A percentile compares a stretch with the other conserved stretches of the same genome.
phyloP scores from a whole-genome alignment of 2,797 vertebrate species.

The Okamejei kenojei region DNA sequence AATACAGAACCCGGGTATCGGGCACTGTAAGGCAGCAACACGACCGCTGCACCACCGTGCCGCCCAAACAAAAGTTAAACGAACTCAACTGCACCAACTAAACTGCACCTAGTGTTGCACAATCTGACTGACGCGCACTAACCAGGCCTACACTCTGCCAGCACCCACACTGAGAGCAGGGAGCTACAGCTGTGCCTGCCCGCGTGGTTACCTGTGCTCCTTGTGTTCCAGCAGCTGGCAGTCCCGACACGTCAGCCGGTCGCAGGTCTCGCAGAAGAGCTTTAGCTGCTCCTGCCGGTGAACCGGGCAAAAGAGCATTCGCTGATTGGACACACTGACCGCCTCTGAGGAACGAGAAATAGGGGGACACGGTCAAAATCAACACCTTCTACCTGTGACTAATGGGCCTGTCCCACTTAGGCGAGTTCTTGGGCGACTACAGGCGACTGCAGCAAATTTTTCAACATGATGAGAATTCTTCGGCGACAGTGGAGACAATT shows the following conservation, averaged over 20 bases:
- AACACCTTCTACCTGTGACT: neutral
- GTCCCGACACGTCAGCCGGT: slow-evolving; percentile 89
- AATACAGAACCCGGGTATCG: too few relatives aligned
- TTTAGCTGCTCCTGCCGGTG: slow-evolving; percentile 97
- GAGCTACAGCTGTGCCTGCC: neutral
- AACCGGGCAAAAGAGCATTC: slow-evolving; percentile 87
- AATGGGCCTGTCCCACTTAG: too few relatives aligned
- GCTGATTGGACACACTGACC: slow-evolving; percentile 76
- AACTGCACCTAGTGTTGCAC: neutral
- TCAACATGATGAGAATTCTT: too few relatives aligned
- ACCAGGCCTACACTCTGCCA: neutral
- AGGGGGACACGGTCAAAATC: neutral
- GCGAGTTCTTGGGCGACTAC: too few relatives aligned
- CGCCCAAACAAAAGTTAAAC: too few relatives aligned
- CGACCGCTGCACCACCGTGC: too few relatives aligned
- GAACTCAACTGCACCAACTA: neutral
- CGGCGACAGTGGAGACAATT: too few relatives aligned
- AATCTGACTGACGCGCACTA: too few relatives aligned
- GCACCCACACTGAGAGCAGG: neutral
- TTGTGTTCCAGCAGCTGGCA: slow-evolving; percentile 95
- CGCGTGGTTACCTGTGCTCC: slow-evolving; percentile 79
- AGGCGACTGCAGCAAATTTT: too few relatives aligned
- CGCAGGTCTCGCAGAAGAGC: slow-evolving; percentile 96
- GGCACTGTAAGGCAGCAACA: too few relatives aligned
- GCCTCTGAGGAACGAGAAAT: slow-evolving; percentile 63